Evolutionary conservation across 2,113 vertebrate species (phyloP).

Genomic region (Etheostoma spectabile): DNA sequence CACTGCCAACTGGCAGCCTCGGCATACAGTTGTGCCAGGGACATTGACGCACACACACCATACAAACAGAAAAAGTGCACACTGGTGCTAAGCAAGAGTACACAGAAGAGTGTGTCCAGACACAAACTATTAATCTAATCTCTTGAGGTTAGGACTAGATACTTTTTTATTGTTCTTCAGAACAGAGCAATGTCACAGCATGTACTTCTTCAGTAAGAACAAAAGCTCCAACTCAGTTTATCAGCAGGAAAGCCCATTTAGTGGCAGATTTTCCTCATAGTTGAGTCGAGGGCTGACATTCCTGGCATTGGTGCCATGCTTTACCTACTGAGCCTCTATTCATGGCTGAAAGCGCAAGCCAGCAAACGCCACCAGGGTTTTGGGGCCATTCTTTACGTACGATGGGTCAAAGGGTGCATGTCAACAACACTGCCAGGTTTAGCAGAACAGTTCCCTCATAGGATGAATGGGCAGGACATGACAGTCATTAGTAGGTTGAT

Average conservation of each 20-base stretch:
- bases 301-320: constrained; percentile 66
- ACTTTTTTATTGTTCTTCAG: neutral
- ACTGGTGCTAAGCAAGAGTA: neutral
- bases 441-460: constrained; percentile 17
- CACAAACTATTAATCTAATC: constrained; percentile 22
- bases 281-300: constrained; percentile 53
- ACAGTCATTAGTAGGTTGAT: constrained; percentile 30
- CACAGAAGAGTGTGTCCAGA: constrained; percentile 26
- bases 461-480: constrained; percentile 13
- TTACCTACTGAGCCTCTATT: constrained; percentile 68
- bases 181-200: neutral
- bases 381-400: constrained; percentile 23
- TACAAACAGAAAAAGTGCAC: constrained; percentile 33
- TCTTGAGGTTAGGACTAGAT: constrained; percentile 7
- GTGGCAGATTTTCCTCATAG: constrained; percentile 28
- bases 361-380: constrained; percentile 5
- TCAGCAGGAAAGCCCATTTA: constrained; percentile 36
- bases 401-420: constrained; percentile 44
- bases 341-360: constrained; percentile 45
- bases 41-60: constrained; percentile 36
- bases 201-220: constrained; percentile 4
- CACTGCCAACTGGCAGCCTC: constrained; percentile 64
- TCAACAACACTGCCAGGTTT: constrained; percentile 35
- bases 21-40: constrained; percentile 61
- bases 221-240: neutral